Conservation (phyloP, 92 coral and sea anemone species). For the Hydrozoanthus gracilis region DNA sequence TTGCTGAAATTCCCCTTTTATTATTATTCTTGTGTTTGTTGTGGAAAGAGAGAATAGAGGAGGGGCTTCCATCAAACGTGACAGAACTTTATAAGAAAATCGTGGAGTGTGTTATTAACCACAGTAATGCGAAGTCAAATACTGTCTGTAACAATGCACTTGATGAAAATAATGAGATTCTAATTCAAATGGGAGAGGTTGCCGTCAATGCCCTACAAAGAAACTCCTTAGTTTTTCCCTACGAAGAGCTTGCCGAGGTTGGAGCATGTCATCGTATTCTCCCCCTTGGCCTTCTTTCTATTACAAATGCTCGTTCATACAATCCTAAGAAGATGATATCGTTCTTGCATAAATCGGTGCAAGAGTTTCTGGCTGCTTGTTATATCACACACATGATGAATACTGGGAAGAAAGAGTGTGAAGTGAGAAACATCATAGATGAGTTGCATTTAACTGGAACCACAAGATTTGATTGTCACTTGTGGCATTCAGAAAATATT, state of each 20-base stretch:
- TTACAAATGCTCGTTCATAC: not conserved
- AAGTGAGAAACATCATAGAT: not conserved
- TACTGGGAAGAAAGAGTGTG: not conserved
- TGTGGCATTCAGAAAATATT: slow-evolving; percentile 21
- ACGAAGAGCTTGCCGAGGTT: not conserved
- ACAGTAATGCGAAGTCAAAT: not conserved
- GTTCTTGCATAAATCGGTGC: slow-evolving; percentile 4
- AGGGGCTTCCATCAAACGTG: slow-evolving; percentile 18
- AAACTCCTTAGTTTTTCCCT: not conserved
- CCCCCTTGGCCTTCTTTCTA: slow-evolving; percentile 15
- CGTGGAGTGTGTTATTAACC: not conserved
- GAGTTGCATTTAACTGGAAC: not conserved
- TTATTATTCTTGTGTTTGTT: not conserved
- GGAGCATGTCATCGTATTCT: not conserved
- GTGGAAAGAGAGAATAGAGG: slow-evolving; percentile 3
- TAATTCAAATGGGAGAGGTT: not conserved
- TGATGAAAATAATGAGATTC: not conserved
- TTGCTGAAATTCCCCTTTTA: slow-evolving; percentile 11
- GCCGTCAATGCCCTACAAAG: not conserved
- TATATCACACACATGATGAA: not conserved
- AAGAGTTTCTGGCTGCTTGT: slow-evolving; percentile 22
- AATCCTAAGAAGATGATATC: slow-evolving; percentile 16
- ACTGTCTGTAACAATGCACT: not conserved
- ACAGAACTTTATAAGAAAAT: slow-evolving; percentile 15
- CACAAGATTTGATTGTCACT: not conserved